Evolutionary conservation across 2,888 invertebrate species (phyloP).

Genomic region (Patella pellucida): DNA sequence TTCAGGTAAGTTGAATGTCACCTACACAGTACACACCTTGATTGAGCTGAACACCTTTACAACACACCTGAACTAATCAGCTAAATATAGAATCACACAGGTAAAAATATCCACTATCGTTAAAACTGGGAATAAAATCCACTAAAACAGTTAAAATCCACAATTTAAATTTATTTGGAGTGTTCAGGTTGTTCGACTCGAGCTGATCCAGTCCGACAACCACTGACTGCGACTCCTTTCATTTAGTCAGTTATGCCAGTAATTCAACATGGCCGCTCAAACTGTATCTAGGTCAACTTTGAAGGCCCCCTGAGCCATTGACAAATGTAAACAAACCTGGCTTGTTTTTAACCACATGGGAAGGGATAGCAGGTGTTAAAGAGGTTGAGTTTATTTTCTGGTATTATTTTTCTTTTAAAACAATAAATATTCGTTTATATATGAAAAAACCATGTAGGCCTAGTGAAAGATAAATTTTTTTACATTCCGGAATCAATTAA

Average conservation of each 20-base stretch:
- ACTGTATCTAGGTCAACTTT: conserved; percentile 28
- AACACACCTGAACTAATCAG: background rate
- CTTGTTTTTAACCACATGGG: conserved; percentile 13
- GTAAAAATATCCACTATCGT: background rate
- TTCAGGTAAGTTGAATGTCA: too few relatives aligned
- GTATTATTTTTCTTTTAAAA: too few relatives aligned
- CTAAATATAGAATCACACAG: conserved; percentile 3
- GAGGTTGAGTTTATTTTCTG: too few relatives aligned
- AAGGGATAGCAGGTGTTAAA: too few relatives aligned
- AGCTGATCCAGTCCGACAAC: background rate
- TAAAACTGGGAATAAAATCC: background rate
- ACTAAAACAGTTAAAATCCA: background rate
- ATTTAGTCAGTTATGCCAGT: conserved; percentile 49
- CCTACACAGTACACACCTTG: too few relatives aligned
- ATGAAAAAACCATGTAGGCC: too few relatives aligned
- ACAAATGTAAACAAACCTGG: conserved; percentile 36
- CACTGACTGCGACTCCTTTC: conserved; percentile 8
- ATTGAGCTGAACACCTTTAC: too few relatives aligned
- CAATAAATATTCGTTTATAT: too few relatives aligned
- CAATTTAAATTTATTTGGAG: too few relatives aligned
- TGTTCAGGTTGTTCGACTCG: too few relatives aligned
- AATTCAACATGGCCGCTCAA: conserved; percentile 61
- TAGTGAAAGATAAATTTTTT: too few relatives aligned
- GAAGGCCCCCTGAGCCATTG: conserved; percentile 41
- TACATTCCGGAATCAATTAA: too few relatives aligned